Conservation (phyloP, 53 echinoderm and acorn worm genomes). For the Echinometra lucunter region DNA sequence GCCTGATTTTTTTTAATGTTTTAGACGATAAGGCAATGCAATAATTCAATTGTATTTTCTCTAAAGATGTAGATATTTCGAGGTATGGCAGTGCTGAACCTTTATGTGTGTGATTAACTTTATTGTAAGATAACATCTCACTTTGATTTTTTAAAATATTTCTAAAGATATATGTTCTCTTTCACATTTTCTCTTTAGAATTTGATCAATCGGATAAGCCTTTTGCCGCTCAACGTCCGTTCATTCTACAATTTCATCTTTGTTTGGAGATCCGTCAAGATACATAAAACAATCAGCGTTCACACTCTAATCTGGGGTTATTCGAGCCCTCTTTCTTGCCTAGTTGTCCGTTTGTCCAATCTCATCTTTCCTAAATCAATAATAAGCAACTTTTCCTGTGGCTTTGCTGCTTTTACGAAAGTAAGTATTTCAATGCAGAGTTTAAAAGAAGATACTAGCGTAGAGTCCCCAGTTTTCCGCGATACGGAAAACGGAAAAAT, state of each 20-base stretch:
- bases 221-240: not conserved
- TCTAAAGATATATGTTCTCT: no score
- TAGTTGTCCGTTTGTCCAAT: not conserved
- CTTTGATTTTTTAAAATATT: no score
- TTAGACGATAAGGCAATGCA: no score
- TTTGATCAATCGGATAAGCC: not conserved
- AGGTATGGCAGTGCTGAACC: no score
- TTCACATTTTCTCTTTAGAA: not conserved
- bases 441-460: no score
- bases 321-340: not conserved
- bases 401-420: not conserved
- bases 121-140: no score
- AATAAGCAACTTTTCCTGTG: not conserved
- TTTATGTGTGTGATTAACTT: no score
- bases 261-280: not conserved
- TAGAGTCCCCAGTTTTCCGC: no score
- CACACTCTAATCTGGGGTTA: not conserved
- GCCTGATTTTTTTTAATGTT: no score
- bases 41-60: no score
- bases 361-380: not conserved
- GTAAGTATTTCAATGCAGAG: not conserved
- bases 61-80: no score
- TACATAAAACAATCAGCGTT: not conserved
- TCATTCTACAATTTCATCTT: not conserved
- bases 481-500: no score